Evolutionary conservation across 2,113 vertebrate species (phyloP).

Genomic region (Galeopterus variegatus): DNA sequence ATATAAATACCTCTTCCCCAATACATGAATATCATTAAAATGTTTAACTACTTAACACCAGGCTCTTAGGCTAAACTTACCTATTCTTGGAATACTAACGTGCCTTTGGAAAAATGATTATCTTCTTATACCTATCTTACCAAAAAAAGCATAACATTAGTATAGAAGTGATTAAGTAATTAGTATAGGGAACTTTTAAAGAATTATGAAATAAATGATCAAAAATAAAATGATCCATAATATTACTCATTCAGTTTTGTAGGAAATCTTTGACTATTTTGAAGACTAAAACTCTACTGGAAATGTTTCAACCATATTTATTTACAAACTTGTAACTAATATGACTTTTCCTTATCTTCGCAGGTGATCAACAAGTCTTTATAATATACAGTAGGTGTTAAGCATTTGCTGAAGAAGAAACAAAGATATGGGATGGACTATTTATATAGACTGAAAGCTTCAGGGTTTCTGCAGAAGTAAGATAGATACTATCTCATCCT

Average conservation of each 20-base stretch:
- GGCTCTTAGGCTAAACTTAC: neutral
- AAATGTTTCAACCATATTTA: slow-evolving; percentile 36
- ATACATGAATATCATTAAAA: slow-evolving; percentile 51
- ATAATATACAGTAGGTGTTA: neutral
- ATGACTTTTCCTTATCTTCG: slow-evolving; percentile 13
- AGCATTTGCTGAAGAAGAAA: slow-evolving; percentile 14
- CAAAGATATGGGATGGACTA: neutral
- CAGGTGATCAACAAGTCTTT: slow-evolving; percentile 21
- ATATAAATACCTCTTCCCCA: neutral
- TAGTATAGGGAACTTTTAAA: neutral
- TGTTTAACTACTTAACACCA: slow-evolving; percentile 34
- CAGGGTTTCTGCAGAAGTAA: neutral
- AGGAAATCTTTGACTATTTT: neutral
- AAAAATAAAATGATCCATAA: neutral
- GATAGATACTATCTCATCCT: neutral
- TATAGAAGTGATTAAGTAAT: neutral
- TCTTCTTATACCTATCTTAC: neutral
- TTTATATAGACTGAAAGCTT: slow-evolving; percentile 23
- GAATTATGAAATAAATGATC: neutral
- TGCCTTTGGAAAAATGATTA: slow-evolving; percentile 44
- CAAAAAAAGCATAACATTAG: slow-evolving; percentile 20
- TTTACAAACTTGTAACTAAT: slow-evolving; percentile 43
- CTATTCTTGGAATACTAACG: slow-evolving; percentile 53
- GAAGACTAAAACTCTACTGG: neutral
- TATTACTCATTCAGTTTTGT: neutral